Base-by-base conservation (phyloP, 1,140 invertebrate species). In the Thaumatotibia leucotreta region DNA sequence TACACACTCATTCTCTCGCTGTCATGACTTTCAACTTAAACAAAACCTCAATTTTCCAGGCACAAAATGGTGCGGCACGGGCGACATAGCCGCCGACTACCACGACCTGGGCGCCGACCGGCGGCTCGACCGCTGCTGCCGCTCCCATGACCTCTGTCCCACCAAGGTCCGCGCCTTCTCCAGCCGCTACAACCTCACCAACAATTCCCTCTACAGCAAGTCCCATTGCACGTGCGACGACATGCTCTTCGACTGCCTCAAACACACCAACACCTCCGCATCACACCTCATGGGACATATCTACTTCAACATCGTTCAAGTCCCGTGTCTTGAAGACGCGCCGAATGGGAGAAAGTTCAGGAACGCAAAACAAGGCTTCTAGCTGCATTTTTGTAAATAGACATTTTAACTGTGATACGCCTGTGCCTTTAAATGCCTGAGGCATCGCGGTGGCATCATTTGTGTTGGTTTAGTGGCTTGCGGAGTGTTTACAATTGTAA, bases 41-140 rank as follows among this genome's bases (percentile, higher is more conserved):
- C n/a, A n/a, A n/a, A n/a, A n/a, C n/a, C n/a, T n/a, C n/a, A n/a
- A n/a, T n/a, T n/a, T 92, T 91, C 3, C 75, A 97, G 96, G 96
- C 45, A 97, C 96, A 45, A 97, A 97, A 87, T 97, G 96, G 97
- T 97, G 97, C 79, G 97, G 97, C 1, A 94, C 95, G 0, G 96
- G 96, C 0, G 96, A 97, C 80, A 94, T 97, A 64, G 96, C 97
- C 0, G 90, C 92, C n/a, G 93, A 93, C 74, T 97, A 97, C 86
- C 95, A 95, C 82, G 96, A 97, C 83, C 91, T 97, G 52, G 97
- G 97, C 22, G 85, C 92, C 0, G 93, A 96, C 74, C 88, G 92
- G 32, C 88, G 92, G 17, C 93, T 97, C 64, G 97, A 97, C 86
- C 94, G 94, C 72, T 98, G 97, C 85, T 98, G 97, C 83, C 92